Conservation (phyloP, 1,140 invertebrate genomes). For the Trichogramma pretiosum region DNA sequence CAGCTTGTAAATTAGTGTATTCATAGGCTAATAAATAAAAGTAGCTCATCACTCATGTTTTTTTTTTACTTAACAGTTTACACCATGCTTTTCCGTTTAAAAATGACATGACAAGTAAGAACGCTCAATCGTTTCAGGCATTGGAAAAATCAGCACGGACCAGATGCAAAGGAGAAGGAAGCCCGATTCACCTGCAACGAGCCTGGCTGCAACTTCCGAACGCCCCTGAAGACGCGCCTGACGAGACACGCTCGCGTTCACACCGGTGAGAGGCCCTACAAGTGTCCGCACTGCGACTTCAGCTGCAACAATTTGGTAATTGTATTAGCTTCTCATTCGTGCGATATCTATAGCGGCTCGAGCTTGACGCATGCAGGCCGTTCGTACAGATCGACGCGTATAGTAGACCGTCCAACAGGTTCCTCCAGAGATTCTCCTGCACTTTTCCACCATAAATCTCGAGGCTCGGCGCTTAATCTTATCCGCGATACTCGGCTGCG, state of each 20-base stretch:
- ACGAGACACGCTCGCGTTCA: constrained; percentile 69
- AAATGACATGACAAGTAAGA: too few species aligned
- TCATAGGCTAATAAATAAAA: too few species aligned
- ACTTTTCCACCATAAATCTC: constrained; percentile 27
- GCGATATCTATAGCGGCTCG: too few species aligned
- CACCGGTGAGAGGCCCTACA: constrained; percentile 73
- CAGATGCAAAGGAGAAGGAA: constrained; percentile 7
- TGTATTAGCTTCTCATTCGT: too few species aligned
- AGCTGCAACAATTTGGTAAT: constrained; percentile 66
- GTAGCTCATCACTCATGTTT: too few species aligned
- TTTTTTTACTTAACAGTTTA: too few species aligned
- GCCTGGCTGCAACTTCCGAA: constrained; percentile 53
- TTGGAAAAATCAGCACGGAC: constrained; percentile 26
- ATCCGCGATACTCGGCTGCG: constrained; percentile 20
- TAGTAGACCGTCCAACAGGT: too few species aligned
- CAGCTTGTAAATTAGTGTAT: too few species aligned
- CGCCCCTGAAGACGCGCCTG: constrained; percentile 59
- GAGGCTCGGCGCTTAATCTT: constrained; percentile 27
- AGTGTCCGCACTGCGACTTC: constrained; percentile 74
- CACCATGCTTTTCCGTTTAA: too few species aligned
- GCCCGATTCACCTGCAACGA: constrained; percentile 29
- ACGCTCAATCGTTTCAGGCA: constrained; percentile 41
- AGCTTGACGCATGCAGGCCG: not conserved
- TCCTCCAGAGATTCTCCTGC: not conserved
- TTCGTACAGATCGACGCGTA: not conserved